Percentiles rank a stretch among this genome's conserved stretches.
These are phyloP conservation scores for Hyla sarda DNA, from an alignment of 2,113 vertebrate species.

Conservation along the genomic window DNA sequence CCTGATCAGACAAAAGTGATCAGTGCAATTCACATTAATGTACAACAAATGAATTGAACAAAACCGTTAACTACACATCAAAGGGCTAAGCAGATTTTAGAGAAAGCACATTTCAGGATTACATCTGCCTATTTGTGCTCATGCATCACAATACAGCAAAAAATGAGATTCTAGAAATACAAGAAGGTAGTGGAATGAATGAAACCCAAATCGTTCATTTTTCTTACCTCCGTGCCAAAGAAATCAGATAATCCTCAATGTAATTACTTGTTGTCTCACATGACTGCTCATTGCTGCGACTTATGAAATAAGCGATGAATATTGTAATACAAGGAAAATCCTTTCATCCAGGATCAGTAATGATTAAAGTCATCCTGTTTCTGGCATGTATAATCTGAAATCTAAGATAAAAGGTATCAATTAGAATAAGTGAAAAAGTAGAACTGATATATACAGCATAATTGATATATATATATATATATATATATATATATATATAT, in stretches of 20 bases:
- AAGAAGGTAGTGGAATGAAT: not conserved
- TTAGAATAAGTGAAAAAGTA: not conserved
- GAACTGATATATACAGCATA: not conserved
- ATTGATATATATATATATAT: too few species aligned
- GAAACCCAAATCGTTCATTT: not conserved
- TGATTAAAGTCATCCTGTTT: not conserved
- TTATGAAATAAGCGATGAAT: not conserved
- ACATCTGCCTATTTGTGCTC: not conserved
- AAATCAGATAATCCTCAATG: not conserved
- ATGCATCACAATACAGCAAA: not conserved
- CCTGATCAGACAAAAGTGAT: too few species aligned
- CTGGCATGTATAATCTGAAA: not conserved
- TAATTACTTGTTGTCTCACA: not conserved
- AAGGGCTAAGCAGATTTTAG: too few species aligned
- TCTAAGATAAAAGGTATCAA: not conserved
- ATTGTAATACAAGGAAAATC: not conserved
- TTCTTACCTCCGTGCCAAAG: not conserved
- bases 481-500: too few species aligned
- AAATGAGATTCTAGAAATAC: not conserved
- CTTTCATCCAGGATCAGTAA: not conserved
- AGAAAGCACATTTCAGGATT: not conserved
- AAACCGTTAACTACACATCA: too few species aligned
- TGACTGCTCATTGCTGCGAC: not conserved
- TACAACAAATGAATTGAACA: too few species aligned
- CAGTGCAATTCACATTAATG: too few species aligned